Conservation (phyloP, 2,888 invertebrate species). For the Diplazon laetatorius region DNA sequence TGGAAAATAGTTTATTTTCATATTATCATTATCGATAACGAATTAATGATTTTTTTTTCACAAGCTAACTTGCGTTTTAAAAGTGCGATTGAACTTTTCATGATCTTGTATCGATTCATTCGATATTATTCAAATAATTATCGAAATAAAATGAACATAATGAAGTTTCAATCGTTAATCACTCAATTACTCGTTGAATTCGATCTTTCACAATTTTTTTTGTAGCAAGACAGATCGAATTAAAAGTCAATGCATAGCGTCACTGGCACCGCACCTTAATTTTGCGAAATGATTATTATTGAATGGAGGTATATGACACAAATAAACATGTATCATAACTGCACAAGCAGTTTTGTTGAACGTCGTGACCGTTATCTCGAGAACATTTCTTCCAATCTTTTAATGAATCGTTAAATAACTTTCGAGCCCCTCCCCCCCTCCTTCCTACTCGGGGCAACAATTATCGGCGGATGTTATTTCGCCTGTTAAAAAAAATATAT, state of each 20-base stretch:
- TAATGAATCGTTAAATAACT: slow-evolving; percentile 51
- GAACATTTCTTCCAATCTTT: slow-evolving; percentile 15
- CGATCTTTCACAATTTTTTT: not conserved
- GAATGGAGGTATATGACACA: not conserved
- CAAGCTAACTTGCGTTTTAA: too few species aligned
- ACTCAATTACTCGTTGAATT: not conserved
- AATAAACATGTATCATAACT: not conserved
- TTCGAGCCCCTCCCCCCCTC: slow-evolving; percentile 35
- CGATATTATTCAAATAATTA: not conserved
- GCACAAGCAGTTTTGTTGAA: not conserved
- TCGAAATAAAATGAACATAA: not conserved
- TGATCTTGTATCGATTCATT: not conserved
- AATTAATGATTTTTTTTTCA: too few species aligned
- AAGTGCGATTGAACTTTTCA: not conserved
- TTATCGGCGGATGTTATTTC: slow-evolving; percentile 46
- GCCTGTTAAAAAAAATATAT: slow-evolving; percentile 41
- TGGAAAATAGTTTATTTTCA: too few species aligned
- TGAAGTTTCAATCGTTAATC: not conserved
- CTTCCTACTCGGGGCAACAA: slow-evolving; percentile 39
- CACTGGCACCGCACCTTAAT: not conserved
- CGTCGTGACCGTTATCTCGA: not conserved
- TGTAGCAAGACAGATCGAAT: not conserved
- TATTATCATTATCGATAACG: too few species aligned
- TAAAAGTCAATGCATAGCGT: not conserved
- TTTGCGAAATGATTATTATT: not conserved